Percentiles rank a stretch among this genome's conserved stretches.
Evolutionary conservation across 1,140 invertebrate genomes (phyloP).

Genomic region (Cyclargus thomasi): DNA sequence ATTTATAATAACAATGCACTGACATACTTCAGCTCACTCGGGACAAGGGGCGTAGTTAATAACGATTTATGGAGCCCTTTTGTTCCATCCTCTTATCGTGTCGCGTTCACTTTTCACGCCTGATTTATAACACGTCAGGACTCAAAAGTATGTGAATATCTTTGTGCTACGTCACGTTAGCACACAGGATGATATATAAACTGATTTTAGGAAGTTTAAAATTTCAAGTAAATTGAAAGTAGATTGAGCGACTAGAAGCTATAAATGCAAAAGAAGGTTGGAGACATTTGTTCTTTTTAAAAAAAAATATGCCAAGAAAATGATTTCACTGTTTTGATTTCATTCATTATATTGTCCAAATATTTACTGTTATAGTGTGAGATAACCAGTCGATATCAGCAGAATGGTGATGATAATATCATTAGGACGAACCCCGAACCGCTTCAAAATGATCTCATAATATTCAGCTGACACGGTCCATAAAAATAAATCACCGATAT

Average conservation of each 20-base stretch:
- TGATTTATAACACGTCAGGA: slow-evolving; percentile 57
- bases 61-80: slow-evolving; percentile 69
- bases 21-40: slow-evolving; percentile 39
- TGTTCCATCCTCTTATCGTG: slow-evolving; percentile 63
- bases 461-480: slow-evolving; percentile 3
- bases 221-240: too few relatives aligned
- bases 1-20: slow-evolving; percentile 29
- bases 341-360: not conserved
- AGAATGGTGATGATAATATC: not conserved
- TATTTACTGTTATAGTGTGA: not conserved
- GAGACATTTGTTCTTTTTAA: too few relatives aligned
- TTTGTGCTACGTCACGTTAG: not conserved
- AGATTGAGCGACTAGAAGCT: too few relatives aligned
- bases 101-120: slow-evolving; percentile 59
- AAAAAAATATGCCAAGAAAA: too few relatives aligned
- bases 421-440: not conserved
- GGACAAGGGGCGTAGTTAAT: slow-evolving; percentile 60
- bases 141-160: slow-evolving; percentile 15
- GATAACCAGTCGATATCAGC: not conserved
- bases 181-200: too few relatives aligned
- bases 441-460: slow-evolving; percentile 2
- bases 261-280: too few relatives aligned
- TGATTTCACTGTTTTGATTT: too few relatives aligned
- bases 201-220: too few relatives aligned
- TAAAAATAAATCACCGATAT: slow-evolving; percentile 31